Conservation (phyloP, 2,888 invertebrate species). For the Andrena haemorrhoa region DNA sequence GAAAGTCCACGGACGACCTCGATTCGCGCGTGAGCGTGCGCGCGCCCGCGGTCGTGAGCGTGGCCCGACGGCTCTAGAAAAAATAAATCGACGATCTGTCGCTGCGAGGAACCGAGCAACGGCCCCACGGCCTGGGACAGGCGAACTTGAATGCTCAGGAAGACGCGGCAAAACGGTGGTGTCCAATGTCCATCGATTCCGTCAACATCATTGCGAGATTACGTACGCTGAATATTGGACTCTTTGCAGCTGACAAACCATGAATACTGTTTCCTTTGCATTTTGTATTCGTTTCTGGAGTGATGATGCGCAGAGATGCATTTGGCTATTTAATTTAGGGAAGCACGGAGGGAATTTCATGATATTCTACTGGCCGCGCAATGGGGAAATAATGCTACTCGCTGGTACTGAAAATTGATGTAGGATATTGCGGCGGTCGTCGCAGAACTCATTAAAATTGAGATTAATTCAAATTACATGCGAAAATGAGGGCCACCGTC, state of each 20-base stretch:
- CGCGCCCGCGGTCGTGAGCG: not conserved
- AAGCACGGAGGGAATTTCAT: not conserved
- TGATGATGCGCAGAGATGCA: no score
- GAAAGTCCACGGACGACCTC: conserved; percentile 54
- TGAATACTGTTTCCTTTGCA: no score
- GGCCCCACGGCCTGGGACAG: not conserved
- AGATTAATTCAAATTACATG: not conserved
- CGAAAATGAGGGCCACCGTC: not conserved
- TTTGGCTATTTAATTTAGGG: no score
- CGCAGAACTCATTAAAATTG: not conserved
- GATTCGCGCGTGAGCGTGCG: conserved; percentile 33
- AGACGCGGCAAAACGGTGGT: not conserved
- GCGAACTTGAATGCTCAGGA: not conserved
- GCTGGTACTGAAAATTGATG: not conserved
- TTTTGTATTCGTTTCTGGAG: no score
- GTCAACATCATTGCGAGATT: no score
- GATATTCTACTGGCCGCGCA: not conserved
- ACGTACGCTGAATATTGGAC: no score
- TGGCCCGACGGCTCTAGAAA: not conserved
- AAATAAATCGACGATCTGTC: conserved; percentile 21
- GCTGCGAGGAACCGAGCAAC: not conserved
- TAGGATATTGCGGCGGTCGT: not conserved
- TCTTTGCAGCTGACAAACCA: no score
- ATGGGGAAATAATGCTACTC: not conserved
- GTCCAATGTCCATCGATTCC: not conserved